A percentile compares a stretch with the other conserved stretches of the same genome.
phyloP scores from a whole-genome alignment of 2,797 vertebrate species.

The Glossophaga mutica region DNA sequence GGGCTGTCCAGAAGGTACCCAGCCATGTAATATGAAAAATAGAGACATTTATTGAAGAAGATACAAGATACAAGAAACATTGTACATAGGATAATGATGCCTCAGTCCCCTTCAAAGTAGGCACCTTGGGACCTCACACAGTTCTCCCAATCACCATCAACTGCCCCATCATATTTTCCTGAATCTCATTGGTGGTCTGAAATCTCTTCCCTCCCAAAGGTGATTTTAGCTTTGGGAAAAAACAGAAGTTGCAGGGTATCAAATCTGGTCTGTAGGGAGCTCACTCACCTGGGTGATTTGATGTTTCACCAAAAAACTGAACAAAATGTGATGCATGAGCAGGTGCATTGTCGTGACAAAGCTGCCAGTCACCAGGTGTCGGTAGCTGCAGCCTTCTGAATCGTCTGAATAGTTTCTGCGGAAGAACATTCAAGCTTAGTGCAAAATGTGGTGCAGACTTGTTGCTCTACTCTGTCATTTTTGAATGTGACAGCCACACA shows the following conservation, averaged over 20 bases:
- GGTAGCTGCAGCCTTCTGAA: not conserved
- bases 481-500: not conserved
- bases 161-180: not conserved
- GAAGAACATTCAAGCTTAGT: not conserved
- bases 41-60: not conserved
- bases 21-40: not conserved
- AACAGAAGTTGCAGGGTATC: not conserved
- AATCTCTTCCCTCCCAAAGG: not conserved
- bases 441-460: not conserved
- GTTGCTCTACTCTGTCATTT: not conserved
- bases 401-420: not conserved
- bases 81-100: not conserved
- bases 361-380: not conserved
- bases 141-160: not conserved
- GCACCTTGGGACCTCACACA: not conserved
- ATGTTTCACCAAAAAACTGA: not conserved
- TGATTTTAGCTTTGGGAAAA: not conserved
- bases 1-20: not conserved
- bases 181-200: not conserved
- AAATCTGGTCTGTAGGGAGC: not conserved
- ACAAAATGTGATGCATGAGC: not conserved
- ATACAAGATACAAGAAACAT: not conserved
- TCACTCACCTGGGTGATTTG: not conserved
- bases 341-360: not conserved
- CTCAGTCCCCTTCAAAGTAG: not conserved